These are phyloP conservation scores for Stenchaetothrips biformis DNA, from an alignment of 2,888 invertebrate species.

Conservation along the genomic window DNA sequence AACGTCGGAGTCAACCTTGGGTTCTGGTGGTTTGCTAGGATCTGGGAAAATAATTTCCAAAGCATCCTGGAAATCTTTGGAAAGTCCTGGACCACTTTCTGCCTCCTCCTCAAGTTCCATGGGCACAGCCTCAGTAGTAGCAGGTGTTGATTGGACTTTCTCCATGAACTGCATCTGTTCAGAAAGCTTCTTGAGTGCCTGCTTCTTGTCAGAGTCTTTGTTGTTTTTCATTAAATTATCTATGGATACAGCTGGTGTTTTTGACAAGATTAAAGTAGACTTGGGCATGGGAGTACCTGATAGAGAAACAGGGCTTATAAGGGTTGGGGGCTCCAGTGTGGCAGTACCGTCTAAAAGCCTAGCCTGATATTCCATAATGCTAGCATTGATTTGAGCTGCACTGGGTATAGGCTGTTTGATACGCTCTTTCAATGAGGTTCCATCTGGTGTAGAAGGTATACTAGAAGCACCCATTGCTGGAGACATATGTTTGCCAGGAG, in stretches of 20 bases:
- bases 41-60: constrained; percentile 62
- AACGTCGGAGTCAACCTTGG: not conserved
- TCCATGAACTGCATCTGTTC: constrained; percentile 8
- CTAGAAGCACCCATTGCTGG: not conserved
- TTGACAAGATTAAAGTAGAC: constrained; percentile 31
- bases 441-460: not conserved
- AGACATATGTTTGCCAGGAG: not conserved
- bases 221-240: constrained; percentile 25
- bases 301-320: not conserved
- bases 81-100: constrained; percentile 43
- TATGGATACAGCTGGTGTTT: constrained; percentile 29
- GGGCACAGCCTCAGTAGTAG: not conserved
- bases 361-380: constrained; percentile 8
- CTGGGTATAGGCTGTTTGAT: not conserved
- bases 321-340: constrained; percentile 20
- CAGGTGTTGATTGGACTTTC: constrained; percentile 20
- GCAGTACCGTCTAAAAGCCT: not conserved
- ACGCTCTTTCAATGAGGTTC: not conserved
- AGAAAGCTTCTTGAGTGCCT: not conserved
- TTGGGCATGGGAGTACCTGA: constrained; percentile 7
- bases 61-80: constrained; percentile 62
- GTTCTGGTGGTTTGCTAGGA: constrained; percentile 43
- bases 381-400: constrained; percentile 13
- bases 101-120: constrained; percentile 27
- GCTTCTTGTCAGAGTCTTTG: constrained; percentile 23